A percentile compares a stretch with the other conserved stretches of the same genome.
Evolutionary conservation across 2,888 invertebrate genomes (phyloP).

Genomic region (Cepaea hortensis): DNA sequence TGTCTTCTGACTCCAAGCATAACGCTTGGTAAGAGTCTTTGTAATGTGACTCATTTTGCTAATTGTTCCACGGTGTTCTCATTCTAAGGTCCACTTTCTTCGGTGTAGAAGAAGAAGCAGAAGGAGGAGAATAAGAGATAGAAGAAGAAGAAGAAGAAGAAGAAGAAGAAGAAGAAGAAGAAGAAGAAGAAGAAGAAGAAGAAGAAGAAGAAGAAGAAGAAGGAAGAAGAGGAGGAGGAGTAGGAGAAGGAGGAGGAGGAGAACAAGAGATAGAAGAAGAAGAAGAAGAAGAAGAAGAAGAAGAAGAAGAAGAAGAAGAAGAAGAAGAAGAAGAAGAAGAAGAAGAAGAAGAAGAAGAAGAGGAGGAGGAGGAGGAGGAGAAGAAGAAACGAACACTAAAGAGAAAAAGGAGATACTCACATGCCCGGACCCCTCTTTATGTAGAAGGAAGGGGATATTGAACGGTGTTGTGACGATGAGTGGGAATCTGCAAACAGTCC

Average conservation of each 20-base stretch:
- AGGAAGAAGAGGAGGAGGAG: neutral
- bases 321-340: neutral
- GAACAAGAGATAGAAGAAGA: neutral
- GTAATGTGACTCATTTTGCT: too few species aligned
- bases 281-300: constrained; percentile 5
- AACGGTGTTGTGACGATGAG: constrained; percentile 41
- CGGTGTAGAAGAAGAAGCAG: neutral
- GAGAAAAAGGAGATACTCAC: constrained; percentile 20
- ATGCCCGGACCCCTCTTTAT: constrained; percentile 41
- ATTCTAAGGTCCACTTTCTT: too few species aligned
- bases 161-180: neutral
- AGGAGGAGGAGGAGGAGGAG: neutral
- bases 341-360: neutral
- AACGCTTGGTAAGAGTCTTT: too few species aligned
- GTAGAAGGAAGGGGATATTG: constrained; percentile 45
- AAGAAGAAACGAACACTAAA: neutral
- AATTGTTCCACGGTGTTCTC: too few species aligned
- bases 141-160: too few species aligned
- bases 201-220: neutral
- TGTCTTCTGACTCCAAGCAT: too few species aligned
- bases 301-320: neutral
- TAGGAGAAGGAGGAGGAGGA: neutral
- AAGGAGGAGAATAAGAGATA: neutral
- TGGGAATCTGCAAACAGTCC: constrained; percentile 25
- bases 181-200: neutral